These are phyloP conservation scores for Acrocephalus arundinaceus DNA, from an alignment of 2,113 vertebrate genomes.

Conservation along the genomic window DNA sequence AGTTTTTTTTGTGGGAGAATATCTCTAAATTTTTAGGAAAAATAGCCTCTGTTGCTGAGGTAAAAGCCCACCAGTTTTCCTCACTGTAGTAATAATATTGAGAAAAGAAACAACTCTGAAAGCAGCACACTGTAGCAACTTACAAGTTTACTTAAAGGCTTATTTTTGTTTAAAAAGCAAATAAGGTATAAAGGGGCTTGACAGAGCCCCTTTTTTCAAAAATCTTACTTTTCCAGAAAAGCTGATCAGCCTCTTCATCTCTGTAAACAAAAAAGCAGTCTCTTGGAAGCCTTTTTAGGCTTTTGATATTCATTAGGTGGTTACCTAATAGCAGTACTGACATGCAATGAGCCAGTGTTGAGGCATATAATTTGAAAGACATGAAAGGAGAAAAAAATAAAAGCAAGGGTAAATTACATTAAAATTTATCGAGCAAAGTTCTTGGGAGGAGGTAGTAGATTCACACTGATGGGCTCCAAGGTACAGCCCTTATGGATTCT, in stretches of 20 bases:
- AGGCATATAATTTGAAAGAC: background rate
- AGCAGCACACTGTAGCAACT: background rate
- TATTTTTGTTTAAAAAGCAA: slow-evolving; percentile 2
- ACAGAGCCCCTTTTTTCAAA: background rate
- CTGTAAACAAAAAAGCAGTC: background rate
- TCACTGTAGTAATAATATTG: background rate
- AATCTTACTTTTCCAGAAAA: background rate
- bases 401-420: background rate
- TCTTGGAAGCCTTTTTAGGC: background rate
- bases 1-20: background rate
- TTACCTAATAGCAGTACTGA: background rate
- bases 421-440: background rate
- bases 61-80: background rate
- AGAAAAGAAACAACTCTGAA: background rate
- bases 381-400: background rate
- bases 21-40: background rate
- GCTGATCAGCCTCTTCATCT: background rate
- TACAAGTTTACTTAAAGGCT: background rate
- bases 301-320: background rate
- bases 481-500: background rate
- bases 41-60: background rate
- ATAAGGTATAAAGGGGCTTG: background rate
- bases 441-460: background rate
- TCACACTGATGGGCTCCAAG: background rate
- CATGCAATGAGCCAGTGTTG: background rate